Evolutionary conservation across 1,140 invertebrate species (phyloP), one percentile per base, ranked within the genome.

Genomic region (Thaumetopoea pityocampa): DNA sequence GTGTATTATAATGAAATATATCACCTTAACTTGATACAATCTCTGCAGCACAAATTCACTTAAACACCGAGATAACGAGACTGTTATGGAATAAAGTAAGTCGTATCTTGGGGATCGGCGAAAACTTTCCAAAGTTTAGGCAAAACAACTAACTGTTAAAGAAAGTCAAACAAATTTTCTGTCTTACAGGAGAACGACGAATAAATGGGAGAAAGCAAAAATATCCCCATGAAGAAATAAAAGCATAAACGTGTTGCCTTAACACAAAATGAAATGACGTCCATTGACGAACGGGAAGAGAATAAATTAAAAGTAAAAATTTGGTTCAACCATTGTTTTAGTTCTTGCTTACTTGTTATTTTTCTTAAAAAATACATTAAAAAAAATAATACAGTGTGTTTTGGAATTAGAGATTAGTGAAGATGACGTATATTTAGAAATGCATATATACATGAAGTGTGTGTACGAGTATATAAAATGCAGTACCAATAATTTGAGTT

Each of bases 261-360:
- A 60, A 55, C 43, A 44, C 52, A 56, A 57, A 70, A 67, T 58
- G 54, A 69, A 74, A 77, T 74, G 68, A 69, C 61, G 57, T 67
- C 53, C 57, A 66, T 58, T 65, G 34, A 48, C 51, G 28, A 57
- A 57, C 48, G 59, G 47, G 63, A 66, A 66, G 33, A 40, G 69
- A 70, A 76, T 73, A 74, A 73, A 73, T 79, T 76, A 72, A 76
- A 67, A 66, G 59, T 64, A 62, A 64, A 56, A 47, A 66, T 69
- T 72, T 42, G 57, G 46, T 56, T 51, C 47, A 57, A 62, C 62
- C 62, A 66, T 70, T 38, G 22, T 28, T 38, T 7, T 43, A n/a
- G n/a, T 40, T 29, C 15, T 29, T 20, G 18, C 16, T 20, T 12
- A 14, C 26, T 40, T 40, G 10, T 20, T 28, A 20, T 29, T 22